phyloP scores from a whole-genome alignment of 1,140 invertebrate species.

The Drosophila willistoni region DNA sequence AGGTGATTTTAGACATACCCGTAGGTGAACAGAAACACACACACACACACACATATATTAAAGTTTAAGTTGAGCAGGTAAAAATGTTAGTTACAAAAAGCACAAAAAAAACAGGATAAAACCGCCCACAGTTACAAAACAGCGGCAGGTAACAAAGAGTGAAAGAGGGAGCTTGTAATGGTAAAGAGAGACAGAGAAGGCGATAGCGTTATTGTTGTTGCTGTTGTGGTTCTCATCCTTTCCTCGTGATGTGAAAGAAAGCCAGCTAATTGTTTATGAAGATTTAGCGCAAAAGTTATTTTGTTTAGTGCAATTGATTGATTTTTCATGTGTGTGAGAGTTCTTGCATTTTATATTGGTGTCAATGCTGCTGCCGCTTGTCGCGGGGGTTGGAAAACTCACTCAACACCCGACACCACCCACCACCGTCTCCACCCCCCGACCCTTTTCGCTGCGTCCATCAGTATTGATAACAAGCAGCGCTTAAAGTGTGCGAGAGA shows the following conservation, averaged over 20 bases:
- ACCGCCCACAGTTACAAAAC: conserved; percentile 62
- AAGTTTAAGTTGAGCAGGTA: conserved; percentile 19
- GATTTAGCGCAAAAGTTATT: conserved; percentile 12
- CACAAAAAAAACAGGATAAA: conserved; percentile 17
- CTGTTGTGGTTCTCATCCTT: not conserved
- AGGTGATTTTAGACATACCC: too few relatives aligned
- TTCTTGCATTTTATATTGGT: conserved; percentile 8
- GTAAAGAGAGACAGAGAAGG: not conserved
- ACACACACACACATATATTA: not conserved
- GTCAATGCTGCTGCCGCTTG: not conserved
- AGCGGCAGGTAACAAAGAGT: conserved; percentile 30
- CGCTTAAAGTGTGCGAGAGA: not conserved
- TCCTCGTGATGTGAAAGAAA: conserved; percentile 27
- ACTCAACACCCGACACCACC: not conserved
- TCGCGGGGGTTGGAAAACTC: conserved; percentile 1
- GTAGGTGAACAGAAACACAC: conserved; percentile 29
- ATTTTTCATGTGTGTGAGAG: conserved; percentile 49
- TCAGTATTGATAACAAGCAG: not conserved
- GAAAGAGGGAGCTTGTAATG: not conserved
- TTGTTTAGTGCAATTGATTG: conserved; percentile 59
- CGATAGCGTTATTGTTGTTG: conserved; percentile 23
- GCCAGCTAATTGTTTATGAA: conserved; percentile 6
- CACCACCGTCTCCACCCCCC: not conserved
- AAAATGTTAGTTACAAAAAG: conserved; percentile 15
- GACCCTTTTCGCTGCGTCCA: not conserved